Evolutionary conservation across 2,113 vertebrate genomes (phyloP), one percentile per base, ranked within the genome.

Genomic region (Laticauda colubrina): DNA sequence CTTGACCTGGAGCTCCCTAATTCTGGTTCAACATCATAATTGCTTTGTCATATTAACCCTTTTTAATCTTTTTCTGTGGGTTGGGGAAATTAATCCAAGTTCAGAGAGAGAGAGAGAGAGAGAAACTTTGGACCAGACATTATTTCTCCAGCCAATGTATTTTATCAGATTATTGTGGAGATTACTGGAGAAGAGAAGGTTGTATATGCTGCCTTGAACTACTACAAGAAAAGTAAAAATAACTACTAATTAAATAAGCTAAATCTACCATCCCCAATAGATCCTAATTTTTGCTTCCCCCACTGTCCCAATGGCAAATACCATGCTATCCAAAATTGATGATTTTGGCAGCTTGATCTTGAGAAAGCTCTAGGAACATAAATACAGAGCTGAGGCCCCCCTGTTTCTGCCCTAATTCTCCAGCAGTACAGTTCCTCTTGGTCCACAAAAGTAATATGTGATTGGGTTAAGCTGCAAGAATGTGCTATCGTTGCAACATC

Each of bases 401-500:
- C 75, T 3, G 0, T 81, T 81, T 81, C 34, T 81, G 75, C 3
- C 18, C 75, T 81, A 81, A 81, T 43, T 43, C 34, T 81, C 34
- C 34, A 81, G 34, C 34, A 43, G 34, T 43, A 81, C 10, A 43
- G 21, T 43, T 81, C 75, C 18, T 81, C 18, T 81, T 81, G 75
- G 34, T 81, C 64, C 51, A 56, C 95, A 95, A 94, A 93, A 89
- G n/a, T 64, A 57, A 64, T 0, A 0, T 91, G 89, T 39, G 43
- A 61, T 9, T 91, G 6, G 89, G 90, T 95, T 87, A 94, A 91
- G 85, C 93, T 93, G 14, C 0, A 0, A 7, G 92, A 92, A 93
- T 89, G 86, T 91, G 75, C 91, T 3, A 0, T 15, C 90, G 51
- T 94, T 0, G 34, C 87, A 89, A 21, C 1, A 75, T 93, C 95